Evolutionary conservation across 2,888 invertebrate genomes (phyloP).

Genomic region (Mellilla xanthometata): DNA sequence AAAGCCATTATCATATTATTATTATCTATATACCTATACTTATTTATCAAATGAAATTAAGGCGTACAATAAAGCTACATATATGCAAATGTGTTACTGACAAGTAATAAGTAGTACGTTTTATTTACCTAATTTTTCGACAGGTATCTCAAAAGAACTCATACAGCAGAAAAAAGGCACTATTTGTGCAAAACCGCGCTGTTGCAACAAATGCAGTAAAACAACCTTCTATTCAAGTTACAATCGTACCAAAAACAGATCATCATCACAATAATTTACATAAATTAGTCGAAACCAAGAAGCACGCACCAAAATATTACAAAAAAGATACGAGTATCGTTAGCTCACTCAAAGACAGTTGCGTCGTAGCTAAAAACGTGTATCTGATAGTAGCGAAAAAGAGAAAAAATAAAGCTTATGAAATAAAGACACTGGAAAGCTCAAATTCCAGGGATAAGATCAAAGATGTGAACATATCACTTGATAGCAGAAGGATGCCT

Average conservation of each 20-base stretch:
- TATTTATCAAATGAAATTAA: too few species aligned
- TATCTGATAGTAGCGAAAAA: constrained; percentile 47
- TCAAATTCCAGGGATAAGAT: constrained; percentile 37
- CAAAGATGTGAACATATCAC: constrained; percentile 44
- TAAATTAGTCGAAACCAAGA: constrained; percentile 29
- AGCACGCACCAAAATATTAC: constrained; percentile 36
- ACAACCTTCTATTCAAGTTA: constrained; percentile 57
- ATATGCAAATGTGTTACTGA: not conserved
- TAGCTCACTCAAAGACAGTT: constrained; percentile 51
- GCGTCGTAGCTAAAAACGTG: constrained; percentile 46
- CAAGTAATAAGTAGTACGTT: not conserved
- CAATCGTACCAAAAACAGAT: constrained; percentile 50
- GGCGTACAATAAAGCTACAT: not conserved
- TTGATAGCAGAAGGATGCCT: constrained; percentile 25
- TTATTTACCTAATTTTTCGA: constrained; percentile 2
- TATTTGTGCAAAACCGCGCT: not conserved
- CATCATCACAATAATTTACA: constrained; percentile 35
- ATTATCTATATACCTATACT: too few species aligned
- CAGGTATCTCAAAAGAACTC: constrained; percentile 46
- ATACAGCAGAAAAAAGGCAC: constrained; percentile 16
- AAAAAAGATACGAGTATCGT: constrained; percentile 38
- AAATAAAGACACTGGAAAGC: constrained; percentile 57
- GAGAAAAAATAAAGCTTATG: constrained; percentile 50
- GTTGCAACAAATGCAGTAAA: constrained; percentile 19
- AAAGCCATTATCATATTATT: too few species aligned